A percentile compares a stretch with the other conserved stretches of the same genome.
phyloP scores from a whole-genome alignment of 2,888 invertebrate genomes.

The Mactromeris polynyma region DNA sequence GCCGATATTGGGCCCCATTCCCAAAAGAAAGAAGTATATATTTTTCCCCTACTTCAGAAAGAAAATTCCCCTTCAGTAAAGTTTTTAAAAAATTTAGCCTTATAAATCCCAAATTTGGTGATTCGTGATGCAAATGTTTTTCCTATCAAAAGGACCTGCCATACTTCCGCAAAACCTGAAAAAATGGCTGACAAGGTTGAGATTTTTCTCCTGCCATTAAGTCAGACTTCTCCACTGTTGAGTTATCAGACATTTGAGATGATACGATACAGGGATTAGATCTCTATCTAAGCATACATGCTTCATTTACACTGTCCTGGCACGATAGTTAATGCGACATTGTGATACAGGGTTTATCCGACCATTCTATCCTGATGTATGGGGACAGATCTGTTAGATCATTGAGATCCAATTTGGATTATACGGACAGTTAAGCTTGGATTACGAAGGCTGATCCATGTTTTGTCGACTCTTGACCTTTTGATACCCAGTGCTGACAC shows the following conservation, averaged over 20 bases:
- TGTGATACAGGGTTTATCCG: not conserved
- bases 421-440: conserved; percentile 36
- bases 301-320: conserved; percentile 10
- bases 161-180: no score
- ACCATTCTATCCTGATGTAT: not conserved
- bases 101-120: no score
- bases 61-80: no score
- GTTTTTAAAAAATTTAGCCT: no score
- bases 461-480: conserved; percentile 26
- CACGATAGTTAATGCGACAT: not conserved
- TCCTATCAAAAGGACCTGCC: no score
- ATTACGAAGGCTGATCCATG: conserved; percentile 25
- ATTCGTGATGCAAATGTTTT: no score
- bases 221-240: not conserved
- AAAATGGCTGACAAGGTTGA: not conserved
- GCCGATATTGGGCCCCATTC: no score
- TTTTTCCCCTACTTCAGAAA: no score
- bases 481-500: not conserved
- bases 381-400: not conserved
- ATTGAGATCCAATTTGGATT: conserved; percentile 32
- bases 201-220: not conserved
- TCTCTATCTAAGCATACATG: not conserved
- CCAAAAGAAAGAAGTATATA: no score
- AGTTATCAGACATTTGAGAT: conserved; percentile 12
- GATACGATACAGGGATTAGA: not conserved